Evolutionary conservation across 2,888 invertebrate genomes (phyloP).

Genomic region (Schizotus pectinicornis): DNA sequence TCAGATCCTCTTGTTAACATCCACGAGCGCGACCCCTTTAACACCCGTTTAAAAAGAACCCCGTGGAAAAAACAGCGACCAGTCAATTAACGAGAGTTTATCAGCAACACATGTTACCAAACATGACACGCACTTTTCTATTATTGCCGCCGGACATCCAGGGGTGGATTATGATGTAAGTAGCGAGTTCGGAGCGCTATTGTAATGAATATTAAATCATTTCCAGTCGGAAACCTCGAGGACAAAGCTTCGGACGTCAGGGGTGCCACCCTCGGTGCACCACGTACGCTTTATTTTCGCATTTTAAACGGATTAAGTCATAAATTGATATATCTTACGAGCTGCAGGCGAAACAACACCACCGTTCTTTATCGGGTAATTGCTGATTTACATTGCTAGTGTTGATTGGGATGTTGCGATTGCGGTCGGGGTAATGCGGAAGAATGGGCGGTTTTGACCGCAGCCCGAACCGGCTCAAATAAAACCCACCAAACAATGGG

Average conservation of each 20-base stretch:
- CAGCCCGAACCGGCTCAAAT: background rate
- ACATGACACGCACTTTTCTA: constrained; percentile 49
- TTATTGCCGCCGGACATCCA: constrained; percentile 40
- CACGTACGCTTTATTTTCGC: constrained; percentile 19
- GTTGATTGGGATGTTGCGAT: no score
- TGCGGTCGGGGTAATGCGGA: background rate
- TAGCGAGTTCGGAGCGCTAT: constrained; percentile 47
- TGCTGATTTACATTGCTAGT: no score
- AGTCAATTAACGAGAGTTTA: constrained; percentile 43
- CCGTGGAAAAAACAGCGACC: constrained; percentile 5
- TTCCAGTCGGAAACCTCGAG: constrained; percentile 51
- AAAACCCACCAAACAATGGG: no score
- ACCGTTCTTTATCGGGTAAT: no score
- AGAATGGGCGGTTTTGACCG: background rate
- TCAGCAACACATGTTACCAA: constrained; percentile 52
- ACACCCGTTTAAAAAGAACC: constrained; percentile 3
- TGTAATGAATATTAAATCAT: constrained; percentile 57
- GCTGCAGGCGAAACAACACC: no score
- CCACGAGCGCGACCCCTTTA: constrained; percentile 9
- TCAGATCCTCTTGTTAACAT: constrained; percentile 19
- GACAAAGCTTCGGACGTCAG: constrained; percentile 39
- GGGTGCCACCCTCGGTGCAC: constrained; percentile 28
- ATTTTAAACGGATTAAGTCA: constrained; percentile 26
- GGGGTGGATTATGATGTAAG: constrained; percentile 52
- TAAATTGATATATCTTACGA: constrained; percentile 14